Conservation (phyloP, 2,888 invertebrate species). For the Thymelicus lineola region DNA sequence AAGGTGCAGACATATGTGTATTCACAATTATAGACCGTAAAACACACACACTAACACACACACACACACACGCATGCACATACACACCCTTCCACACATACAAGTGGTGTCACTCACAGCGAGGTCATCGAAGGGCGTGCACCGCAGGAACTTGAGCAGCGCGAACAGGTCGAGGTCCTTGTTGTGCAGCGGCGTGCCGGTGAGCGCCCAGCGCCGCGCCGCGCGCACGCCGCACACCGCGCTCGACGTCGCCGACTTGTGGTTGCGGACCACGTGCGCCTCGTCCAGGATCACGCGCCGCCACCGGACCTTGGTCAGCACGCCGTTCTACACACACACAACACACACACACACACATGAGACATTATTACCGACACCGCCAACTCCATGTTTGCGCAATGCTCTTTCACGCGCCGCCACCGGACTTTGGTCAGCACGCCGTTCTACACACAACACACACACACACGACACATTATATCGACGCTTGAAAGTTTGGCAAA, state of each 20-base stretch:
- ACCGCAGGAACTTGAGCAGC: constrained; percentile 92
- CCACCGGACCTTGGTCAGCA: constrained; percentile 90
- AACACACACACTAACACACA: too few relatives aligned
- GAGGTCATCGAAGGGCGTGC: constrained; percentile 95
- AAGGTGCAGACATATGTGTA: too few relatives aligned
- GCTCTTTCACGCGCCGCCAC: constrained; percentile 95
- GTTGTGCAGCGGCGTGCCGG: constrained; percentile 98
- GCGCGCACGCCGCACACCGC: constrained; percentile 88
- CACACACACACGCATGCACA: too few relatives aligned
- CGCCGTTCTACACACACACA: not conserved
- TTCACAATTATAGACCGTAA: too few relatives aligned
- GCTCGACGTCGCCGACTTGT: constrained; percentile 90
- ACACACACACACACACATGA: too few relatives aligned
- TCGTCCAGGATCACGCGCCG: constrained; percentile 96
- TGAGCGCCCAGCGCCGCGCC: constrained; percentile 88
- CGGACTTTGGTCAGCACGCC: constrained; percentile 85
- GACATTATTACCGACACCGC: too few relatives aligned
- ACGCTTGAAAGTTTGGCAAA: too few relatives aligned
- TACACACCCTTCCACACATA: too few relatives aligned
- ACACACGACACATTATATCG: too few relatives aligned
- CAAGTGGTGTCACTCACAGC: constrained; percentile 65
- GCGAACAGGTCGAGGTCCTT: constrained; percentile 94
- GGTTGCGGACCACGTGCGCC: constrained; percentile 96
- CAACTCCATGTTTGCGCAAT: too few relatives aligned
- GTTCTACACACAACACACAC: too few relatives aligned